Evolutionary conservation across 2,113 vertebrate genomes (phyloP), one percentile per base, ranked within the genome.

Genomic region (Panurus biarmicus): DNA sequence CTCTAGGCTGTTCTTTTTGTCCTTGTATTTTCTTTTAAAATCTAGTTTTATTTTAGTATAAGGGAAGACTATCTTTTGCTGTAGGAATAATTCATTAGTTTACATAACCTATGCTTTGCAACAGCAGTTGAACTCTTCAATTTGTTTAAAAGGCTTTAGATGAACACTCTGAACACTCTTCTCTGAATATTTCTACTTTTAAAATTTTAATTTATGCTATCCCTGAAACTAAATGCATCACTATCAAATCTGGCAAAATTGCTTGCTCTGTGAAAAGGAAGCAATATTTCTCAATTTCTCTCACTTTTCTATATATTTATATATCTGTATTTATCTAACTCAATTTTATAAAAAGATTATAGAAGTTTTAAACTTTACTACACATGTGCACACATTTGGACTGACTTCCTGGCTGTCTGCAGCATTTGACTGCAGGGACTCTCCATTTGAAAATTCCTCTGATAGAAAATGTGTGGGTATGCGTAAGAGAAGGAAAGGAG

Each of bases 121-220:
- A 89, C n/a, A 87, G 16, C 60, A 89, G 65, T 51, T 12, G 15
- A 69, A 28, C 40, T 76, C 31, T 66, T 71, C 60, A 48, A 86
- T 92, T 94, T 95, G 56, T 85, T 93, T 96, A 89, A 96, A 97
- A 96, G 45, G 47, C 19, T 79, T 22, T 72, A 4, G 14, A 60
- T 62, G 38, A 89, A 35, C 74, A 92, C 24, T 28, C 35, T 56
- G 29, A 74, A 74, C 22, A 89, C 60, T 88, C 38, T 60, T 92
- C 69, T 92, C 28, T 77, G 70, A 75, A 15, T 28, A 54, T 66
- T 95, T 48, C 61, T 66, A 9, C 67, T 81, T 56, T 54, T 50
- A 89, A 92, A 92, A 78, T 45, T 40, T 58, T 88, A 60, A 73
- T 69, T 91, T 93, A 67, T 71, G n/a, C 19, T 58, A 10, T 89